These are phyloP conservation scores for Dendrocincla fuliginosa DNA, from an alignment of 2,797 vertebrate genomes.

Conservation along the genomic window DNA sequence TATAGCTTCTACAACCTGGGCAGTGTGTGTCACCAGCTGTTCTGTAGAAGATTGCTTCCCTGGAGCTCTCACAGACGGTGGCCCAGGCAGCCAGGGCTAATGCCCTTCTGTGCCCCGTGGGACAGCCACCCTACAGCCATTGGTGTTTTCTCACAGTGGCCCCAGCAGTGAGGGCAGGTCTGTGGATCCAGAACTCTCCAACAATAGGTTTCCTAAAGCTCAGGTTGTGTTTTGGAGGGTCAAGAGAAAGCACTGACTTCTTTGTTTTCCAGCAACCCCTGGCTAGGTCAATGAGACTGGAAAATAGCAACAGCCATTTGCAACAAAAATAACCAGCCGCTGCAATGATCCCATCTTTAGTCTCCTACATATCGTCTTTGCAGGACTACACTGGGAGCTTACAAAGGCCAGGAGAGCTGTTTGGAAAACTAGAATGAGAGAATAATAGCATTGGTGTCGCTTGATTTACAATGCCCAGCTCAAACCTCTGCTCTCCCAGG, in stretches of 20 bases:
- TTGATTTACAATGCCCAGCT: neutral
- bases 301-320: neutral
- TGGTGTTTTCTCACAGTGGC: fast-evolving
- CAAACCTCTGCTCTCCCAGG: neutral
- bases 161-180: fast-evolving
- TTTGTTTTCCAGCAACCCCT: neutral
- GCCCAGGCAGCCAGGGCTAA: neutral
- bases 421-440: neutral
- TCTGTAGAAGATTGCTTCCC: neutral
- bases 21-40: neutral
- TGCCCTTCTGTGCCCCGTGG: neutral
- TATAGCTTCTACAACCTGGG: neutral
- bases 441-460: neutral
- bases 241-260: neutral
- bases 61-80: neutral
- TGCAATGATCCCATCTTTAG: neutral
- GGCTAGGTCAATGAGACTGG: neutral
- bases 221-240: neutral
- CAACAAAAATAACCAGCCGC: neutral
- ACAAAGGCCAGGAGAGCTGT: neutral
- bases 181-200: neutral
- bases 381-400: neutral
- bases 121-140: fast-evolving
- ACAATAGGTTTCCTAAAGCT: neutral
- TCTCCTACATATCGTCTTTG: fast-evolving